Evolutionary conservation across 2,888 invertebrate species (phyloP).

Genomic region (Cyclophora punctaria): DNA sequence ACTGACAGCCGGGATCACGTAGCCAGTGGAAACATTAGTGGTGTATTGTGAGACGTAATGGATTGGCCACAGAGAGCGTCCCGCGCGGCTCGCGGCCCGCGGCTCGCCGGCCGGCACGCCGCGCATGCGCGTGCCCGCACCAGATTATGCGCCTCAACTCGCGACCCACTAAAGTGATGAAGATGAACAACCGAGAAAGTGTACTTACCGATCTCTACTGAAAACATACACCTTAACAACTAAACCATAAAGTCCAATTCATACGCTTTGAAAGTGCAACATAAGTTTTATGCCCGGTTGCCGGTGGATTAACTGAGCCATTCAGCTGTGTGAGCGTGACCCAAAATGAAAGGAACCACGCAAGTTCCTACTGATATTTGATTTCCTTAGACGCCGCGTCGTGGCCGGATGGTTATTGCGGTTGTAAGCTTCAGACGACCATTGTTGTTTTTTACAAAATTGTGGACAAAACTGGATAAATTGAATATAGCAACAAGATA

Average conservation of each 20-base stretch:
- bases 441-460: too few relatives aligned
- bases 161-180: slow-evolving; percentile 60
- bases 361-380: slow-evolving; percentile 2
- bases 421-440: too few relatives aligned
- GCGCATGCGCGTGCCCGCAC: slow-evolving; percentile 22
- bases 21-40: slow-evolving; percentile 38
- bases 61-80: slow-evolving; percentile 37
- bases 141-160: slow-evolving; percentile 26
- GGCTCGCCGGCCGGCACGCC: slow-evolving; percentile 13
- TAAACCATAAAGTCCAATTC: slow-evolving; percentile 9
- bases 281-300: slow-evolving; percentile 25
- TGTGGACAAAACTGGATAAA: too few relatives aligned
- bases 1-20: slow-evolving; percentile 48
- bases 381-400: slow-evolving; percentile 2
- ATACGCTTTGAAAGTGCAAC: slow-evolving; percentile 6
- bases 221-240: slow-evolving; percentile 12
- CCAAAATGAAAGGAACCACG: slow-evolving; percentile 19
- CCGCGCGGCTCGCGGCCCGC: slow-evolving; percentile 24
- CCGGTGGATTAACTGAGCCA: slow-evolving; percentile 31
- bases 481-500: too few relatives aligned
- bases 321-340: slow-evolving; percentile 30
- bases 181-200: slow-evolving; percentile 63
- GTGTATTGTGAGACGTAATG: slow-evolving; percentile 45
- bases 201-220: slow-evolving; percentile 10
- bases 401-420: background rate